Base-by-base conservation (phyloP, 2,888 invertebrate species). In the Leptothorax acervorum region DNA sequence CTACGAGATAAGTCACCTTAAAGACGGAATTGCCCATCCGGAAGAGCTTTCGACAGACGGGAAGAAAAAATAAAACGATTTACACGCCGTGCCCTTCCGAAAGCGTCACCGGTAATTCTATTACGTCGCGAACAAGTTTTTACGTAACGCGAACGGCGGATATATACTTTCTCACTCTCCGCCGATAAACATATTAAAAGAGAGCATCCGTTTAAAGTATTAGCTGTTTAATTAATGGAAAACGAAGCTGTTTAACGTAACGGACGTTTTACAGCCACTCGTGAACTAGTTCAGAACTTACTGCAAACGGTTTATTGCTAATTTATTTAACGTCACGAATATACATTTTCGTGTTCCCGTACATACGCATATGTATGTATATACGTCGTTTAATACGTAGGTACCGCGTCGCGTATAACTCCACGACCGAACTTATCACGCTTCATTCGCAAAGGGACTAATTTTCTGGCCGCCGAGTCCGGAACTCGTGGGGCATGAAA, bases 401-500 rank as follows among this genome's bases (percentile, higher is more conserved):
- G 23, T 23, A 23, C 23, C 23, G 39, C 55, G 18, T 8, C 66
- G 48, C n/a, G 23, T 31, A 51, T n/a, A 75, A 35, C 62, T 15
- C 35, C 39, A 28, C n/a, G 35, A 55, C 31, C 71, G 60, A 71
- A 79, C 71, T 79, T 71, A 48, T 79, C 79, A 60, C 66, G 66
- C 23, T 76, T 76, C 66, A 76, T 83, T 76, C 35, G 23, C 66
- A 76, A 83, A 83, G 66, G 57, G 76, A 66, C 65, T 83, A 76
- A 83, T 83, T 83, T 76, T 75, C 76, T 76, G 65, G 66, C 60
- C 48, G 60, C 45, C 28, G 60, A 28, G 39, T 12, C 60, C 66
- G 60, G 66, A 66, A 76, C 39, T 48, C 45, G 11, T 31, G 53
- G 42, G 48, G 60, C 79, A 71, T 71, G 79, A 71, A 71, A 81